Conservation (phyloP, 1,140 invertebrate species). For the Plectrocnemia conspersa region DNA sequence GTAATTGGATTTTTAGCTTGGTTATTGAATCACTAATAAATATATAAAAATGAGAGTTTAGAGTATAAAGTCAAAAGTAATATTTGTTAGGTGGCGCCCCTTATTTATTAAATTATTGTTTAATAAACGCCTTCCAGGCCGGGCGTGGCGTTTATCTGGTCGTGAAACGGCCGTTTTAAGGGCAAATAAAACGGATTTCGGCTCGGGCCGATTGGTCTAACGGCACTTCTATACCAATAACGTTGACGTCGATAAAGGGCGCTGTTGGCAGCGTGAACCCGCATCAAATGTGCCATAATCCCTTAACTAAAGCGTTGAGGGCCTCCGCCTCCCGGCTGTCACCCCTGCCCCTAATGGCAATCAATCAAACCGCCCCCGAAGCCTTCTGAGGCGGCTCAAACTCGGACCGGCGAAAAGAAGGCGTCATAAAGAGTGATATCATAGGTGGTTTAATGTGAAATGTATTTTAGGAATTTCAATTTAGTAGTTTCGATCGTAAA, state of each 20-base stretch:
- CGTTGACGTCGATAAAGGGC: constrained; percentile 23
- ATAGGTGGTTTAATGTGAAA: no score
- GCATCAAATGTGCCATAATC: constrained; percentile 25
- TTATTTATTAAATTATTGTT: neutral
- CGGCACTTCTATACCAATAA: constrained; percentile 20
- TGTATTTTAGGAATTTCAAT: no score
- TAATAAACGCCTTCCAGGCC: neutral
- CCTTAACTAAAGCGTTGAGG: constrained; percentile 20
- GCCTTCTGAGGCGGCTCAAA: neutral
- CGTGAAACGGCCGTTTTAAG: no score
- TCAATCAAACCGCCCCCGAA: constrained; percentile 17
- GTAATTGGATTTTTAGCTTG: no score
- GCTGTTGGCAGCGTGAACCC: constrained; percentile 21
- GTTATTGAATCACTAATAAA: no score
- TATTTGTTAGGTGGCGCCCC: no score
- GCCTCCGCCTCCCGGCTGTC: constrained; percentile 8
- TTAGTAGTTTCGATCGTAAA: no score
- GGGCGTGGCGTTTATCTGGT: no score
- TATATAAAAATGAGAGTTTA: no score
- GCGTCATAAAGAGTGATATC: no score
- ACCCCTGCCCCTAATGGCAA: constrained; percentile 11
- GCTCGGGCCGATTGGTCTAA: neutral
- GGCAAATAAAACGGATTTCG: neutral
- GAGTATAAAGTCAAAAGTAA: no score
- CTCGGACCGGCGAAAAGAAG: no score